Conservation (phyloP, 1,140 invertebrate genomes). For the Drosophila setifemur region DNA sequence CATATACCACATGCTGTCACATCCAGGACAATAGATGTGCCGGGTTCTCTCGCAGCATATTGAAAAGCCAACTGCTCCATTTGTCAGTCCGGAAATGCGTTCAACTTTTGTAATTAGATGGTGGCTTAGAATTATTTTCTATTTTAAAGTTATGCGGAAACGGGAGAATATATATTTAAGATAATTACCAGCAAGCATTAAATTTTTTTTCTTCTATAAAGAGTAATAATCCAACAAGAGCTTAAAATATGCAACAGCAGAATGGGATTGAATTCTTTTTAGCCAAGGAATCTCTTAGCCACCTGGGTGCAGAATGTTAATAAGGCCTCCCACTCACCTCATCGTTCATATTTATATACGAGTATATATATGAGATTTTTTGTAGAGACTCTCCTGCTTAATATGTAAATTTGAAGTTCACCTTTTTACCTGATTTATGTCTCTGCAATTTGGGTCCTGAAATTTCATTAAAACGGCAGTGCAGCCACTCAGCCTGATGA, state of each 20-base stretch:
- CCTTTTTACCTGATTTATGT: slow-evolving; percentile 21
- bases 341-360: slow-evolving; percentile 21
- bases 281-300: slow-evolving; percentile 24
- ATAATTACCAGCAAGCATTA: too few species aligned
- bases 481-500: slow-evolving; percentile 66
- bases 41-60: slow-evolving; percentile 58
- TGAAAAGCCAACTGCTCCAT: slow-evolving; percentile 65
- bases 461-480: slow-evolving; percentile 64
- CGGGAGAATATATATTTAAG: too few species aligned
- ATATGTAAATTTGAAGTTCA: slow-evolving; percentile 63
- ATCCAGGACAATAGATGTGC: slow-evolving; percentile 46
- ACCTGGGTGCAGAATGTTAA: slow-evolving; percentile 66
- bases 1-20: slow-evolving; percentile 43
- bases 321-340: slow-evolving; percentile 33
- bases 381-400: slow-evolving; percentile 9
- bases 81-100: slow-evolving; percentile 51
- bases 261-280: slow-evolving; percentile 43
- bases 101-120: slow-evolving; percentile 77
- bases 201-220: too few species aligned
- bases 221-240: slow-evolving; percentile 10
- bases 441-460: slow-evolving; percentile 6
- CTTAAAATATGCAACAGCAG: slow-evolving; percentile 40
- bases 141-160: too few species aligned
- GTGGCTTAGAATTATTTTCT: too few species aligned
- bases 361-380: slow-evolving; percentile 1